Evolutionary conservation across 2,113 vertebrate genomes (phyloP).

Genomic region (Ctenodactylus gundi): DNA sequence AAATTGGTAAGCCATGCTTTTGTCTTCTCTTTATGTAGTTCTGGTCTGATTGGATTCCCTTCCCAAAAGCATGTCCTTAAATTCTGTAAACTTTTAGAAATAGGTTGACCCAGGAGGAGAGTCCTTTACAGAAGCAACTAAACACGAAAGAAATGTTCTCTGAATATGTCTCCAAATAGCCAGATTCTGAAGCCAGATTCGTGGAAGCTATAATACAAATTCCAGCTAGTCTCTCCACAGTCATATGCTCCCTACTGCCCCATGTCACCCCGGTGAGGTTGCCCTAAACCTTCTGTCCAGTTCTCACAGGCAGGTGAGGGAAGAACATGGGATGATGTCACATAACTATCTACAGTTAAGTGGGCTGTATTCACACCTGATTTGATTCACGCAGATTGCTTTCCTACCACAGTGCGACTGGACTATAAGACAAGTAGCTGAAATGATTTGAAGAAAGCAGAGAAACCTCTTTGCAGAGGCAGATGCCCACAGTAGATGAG

Average conservation of each 20-base stretch:
- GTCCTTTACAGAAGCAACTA: slow-evolving; percentile 26
- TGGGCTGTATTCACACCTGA: background rate
- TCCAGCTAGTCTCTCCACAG: background rate
- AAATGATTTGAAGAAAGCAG: background rate
- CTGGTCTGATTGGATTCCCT: background rate
- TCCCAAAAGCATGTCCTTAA: slow-evolving; percentile 24
- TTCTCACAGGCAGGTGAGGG: background rate
- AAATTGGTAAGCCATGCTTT: background rate
- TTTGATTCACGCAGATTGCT: background rate
- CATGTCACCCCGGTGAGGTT: background rate
- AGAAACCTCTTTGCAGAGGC: background rate
- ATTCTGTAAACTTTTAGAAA: background rate
- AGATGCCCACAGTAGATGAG: background rate
- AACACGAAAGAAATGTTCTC: background rate
- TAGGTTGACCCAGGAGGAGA: background rate
- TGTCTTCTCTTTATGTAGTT: background rate
- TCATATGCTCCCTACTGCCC: background rate
- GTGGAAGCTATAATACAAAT: background rate
- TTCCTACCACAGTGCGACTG: background rate
- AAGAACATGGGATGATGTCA: background rate
- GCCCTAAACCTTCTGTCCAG: background rate
- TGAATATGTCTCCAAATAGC: background rate
- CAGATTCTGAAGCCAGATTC: slow-evolving; percentile 13
- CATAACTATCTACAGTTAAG: background rate
- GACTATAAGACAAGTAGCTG: background rate